Conservation (phyloP, 1,140 invertebrate species). For the Euwallacea fornicatus region DNA sequence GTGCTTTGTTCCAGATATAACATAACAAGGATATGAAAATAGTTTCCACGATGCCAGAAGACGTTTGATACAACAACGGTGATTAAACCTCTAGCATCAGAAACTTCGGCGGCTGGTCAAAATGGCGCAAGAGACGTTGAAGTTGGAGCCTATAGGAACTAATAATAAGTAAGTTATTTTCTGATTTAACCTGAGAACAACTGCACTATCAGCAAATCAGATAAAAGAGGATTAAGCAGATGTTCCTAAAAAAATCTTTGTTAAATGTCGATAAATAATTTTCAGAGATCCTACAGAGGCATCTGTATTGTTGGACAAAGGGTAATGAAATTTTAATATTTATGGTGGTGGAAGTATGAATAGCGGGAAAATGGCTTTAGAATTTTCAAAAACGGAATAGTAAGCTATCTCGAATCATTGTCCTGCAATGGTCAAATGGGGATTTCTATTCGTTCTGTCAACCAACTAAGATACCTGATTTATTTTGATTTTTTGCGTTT, state of each 20-base stretch:
- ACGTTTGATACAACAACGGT: neutral
- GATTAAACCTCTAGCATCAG: too few species aligned
- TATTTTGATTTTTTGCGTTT: neutral
- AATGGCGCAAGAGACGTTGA: constrained; percentile 25
- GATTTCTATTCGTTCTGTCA: neutral
- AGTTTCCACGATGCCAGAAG: neutral
- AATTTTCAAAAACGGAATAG: neutral
- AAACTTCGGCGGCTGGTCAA: neutral
- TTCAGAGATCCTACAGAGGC: constrained; percentile 25
- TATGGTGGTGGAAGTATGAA: constrained; percentile 3
- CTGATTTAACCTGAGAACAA: neutral
- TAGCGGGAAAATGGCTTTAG: neutral
- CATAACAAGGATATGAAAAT: neutral
- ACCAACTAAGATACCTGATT: neutral
- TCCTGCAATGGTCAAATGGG: neutral
- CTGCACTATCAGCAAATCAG: too few species aligned
- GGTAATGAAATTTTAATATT: constrained; percentile 15
- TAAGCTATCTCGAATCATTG: neutral
- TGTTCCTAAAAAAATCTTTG: too few species aligned
- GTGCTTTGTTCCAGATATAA: neutral
- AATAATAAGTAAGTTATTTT: constrained; percentile 21
- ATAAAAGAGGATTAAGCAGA: too few species aligned
- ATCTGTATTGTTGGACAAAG: constrained; percentile 17
- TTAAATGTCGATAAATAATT: neutral
- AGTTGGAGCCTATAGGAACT: constrained; percentile 20